phyloP scores from a whole-genome alignment of 2,888 invertebrate genomes.

The Silvanus unidentatus region DNA sequence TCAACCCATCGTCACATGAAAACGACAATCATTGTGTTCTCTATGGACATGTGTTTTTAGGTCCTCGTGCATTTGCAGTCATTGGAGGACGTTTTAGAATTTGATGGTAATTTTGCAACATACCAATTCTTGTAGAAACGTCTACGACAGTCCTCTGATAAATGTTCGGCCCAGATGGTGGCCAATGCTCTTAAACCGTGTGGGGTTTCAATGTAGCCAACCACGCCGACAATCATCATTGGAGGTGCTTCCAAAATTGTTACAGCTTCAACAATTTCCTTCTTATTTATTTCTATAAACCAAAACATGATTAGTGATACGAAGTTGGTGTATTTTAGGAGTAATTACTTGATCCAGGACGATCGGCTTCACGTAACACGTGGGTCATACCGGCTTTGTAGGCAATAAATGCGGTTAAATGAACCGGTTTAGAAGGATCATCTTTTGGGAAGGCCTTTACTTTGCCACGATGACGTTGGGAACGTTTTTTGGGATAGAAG shows the following conservation, averaged over 20 bases:
- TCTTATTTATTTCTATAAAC: conserved; percentile 92
- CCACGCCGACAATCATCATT: conserved; percentile 94
- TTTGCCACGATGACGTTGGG: conserved; percentile 94
- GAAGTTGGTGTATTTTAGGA: background rate
- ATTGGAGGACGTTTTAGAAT: conserved; percentile 56
- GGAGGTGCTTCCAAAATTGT: conserved; percentile 98
- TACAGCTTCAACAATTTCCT: conserved; percentile 98
- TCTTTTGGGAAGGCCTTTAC: conserved; percentile 99
- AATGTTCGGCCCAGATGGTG: conserved; percentile 98
- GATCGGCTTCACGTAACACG: conserved; percentile 96
- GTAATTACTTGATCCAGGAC: conserved; percentile 87
- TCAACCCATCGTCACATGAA: too few species aligned
- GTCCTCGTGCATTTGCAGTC: conserved; percentile 62
- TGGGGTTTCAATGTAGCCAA: conserved; percentile 98
- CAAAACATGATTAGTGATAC: background rate
- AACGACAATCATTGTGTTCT: too few species aligned
- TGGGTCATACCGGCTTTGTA: conserved; percentile 99
- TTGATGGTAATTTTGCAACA: conserved; percentile 46
- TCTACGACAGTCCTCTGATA: conserved; percentile 96
- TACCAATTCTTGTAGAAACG: conserved; percentile 99
- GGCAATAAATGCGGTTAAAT: conserved; percentile 94
- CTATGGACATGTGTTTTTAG: conserved; percentile 31
- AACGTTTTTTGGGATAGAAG: conserved; percentile 98
- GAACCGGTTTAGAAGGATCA: conserved; percentile 92
- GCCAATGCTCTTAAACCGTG: conserved; percentile 91